Base-by-base conservation (phyloP, 2,113 vertebrate species). In the Toxotes jaculatrix region DNA sequence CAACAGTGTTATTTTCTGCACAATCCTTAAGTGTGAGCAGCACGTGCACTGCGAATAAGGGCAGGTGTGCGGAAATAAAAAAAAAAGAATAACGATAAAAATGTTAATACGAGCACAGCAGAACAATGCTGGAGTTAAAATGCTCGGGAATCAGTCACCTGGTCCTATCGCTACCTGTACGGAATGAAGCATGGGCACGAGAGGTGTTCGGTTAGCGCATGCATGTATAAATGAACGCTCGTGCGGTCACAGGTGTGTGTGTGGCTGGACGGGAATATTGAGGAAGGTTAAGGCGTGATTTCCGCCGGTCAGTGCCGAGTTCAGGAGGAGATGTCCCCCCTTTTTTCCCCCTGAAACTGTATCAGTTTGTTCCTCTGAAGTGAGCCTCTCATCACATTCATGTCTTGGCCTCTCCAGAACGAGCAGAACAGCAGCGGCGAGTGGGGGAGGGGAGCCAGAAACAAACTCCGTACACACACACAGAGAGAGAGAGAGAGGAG, bases 361-460 rank as follows among this genome's bases (percentile, higher is more conserved):
- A 77, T 70, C 82, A 83, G 81, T 60, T 75, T 61, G 87, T 80
- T 72, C 90, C 91, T 59, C 89, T 94, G 88, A 94, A 93, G 87
- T 91, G 90, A 92, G 84, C 90, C 86, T 88, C 90, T 93, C 93
- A 93, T 93, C 94, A 92, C 93, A 92, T 93, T 93, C 92, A 93
- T 90, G 95, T 95, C 91, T 95, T 91, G 93, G 94, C 94, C 93
- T 93, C 91, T 86, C 78, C 84, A 92, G 91, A 88, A 88, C 74
- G 88, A 91, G 83, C 89, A 66, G 88, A 84, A 88, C 93, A 87
- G 93, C 92, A 84, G 88, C 85, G 77, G 84, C 13, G 87, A 79
- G 82, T 95, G 95, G 95, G 95, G 95, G 94, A 95, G 92, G 95
- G 95, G 93, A 91, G 87, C 86, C 88, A 88, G 85, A 90, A 94